Evolutionary conservation across 2,797 vertebrate species (phyloP), one percentile per base, ranked within the genome.

Genomic region (Balearica regulorum): DNA sequence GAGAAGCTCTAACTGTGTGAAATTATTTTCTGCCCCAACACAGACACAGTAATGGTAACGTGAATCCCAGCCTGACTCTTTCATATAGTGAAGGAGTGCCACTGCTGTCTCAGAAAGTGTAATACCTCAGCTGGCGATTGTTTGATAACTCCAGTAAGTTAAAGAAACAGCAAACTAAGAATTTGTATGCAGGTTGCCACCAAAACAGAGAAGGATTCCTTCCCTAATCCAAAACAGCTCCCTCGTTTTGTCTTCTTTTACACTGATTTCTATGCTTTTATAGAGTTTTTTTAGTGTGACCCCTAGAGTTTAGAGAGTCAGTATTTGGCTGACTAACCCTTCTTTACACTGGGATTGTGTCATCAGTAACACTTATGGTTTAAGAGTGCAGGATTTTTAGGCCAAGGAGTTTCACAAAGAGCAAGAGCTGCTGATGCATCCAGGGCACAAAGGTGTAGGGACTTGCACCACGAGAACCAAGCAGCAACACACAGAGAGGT

Each of bases 391-490:
- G 33, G 29, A 80, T 43, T 83, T 89, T 77, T 26, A 85, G 37
- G 29, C 28, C 57, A 75, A 91, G 16, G 10, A 53, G 11, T 60
- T 90, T 69, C 61, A 83, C 26, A 39, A 64, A 72, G 13, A 80
- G 12, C 25, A 60, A 80, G 44, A 88, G 19, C 22, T 86, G 16
- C 29, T 68, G 20, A 33, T 66, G 53, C 21, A 57, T 33, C 33
- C 41, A 25, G 41, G 14, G 18, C 5, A 1, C 61, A 22, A 65
- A 49, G 8, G 6, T n/a, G 31, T 11, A 83, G 16, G 33, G 55
- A 24, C 37, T 35, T 58, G 66, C n/a, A 82, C 10, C 10, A 5
- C 0, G 0, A 35, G 43, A 49, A 49, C 46, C 28, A 48, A 66
- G 48, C 11, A 78, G 48, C 35, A 53, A 69, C 15, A 18, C 44